Base-by-base conservation (phyloP, 2,113 vertebrate species). In the sheep (Ovis aries) region DNA sequence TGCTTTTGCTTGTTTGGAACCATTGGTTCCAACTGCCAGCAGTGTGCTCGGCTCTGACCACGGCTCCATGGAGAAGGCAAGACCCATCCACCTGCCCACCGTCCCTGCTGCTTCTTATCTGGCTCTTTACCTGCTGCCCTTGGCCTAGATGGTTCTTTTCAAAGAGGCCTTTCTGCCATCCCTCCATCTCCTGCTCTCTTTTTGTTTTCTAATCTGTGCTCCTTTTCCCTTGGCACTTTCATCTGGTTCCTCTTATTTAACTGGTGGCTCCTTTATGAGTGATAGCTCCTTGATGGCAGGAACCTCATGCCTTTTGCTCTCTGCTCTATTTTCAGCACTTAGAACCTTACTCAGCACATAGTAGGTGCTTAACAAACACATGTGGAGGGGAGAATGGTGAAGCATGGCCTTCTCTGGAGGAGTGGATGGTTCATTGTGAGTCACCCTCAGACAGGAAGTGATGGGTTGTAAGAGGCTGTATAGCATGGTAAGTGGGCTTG, bases 41-140 rank as follows among this genome's bases (percentile, higher is more conserved):
- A 4, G 2, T 5, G 50, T 59, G 14, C 5, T 53, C 16, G 19
- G 50, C 50, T 74, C 50, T 14, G 52, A 43, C n/a, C 74, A 10
- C 0, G 0, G 27, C 36, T 29, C 55, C 31, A 0, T 3, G 45
- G 74, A 67, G 33, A 25, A 93, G 25, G 43, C 4, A 21, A 6
- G 62, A 15, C 53, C 27, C 55, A 0, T 2, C 62, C 53, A 23
- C 43, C 29, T 62, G 91, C 16, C 29, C 14, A 2, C 3, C 0
- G 1, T 50, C 25, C 48, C 53, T 43, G 57, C 21, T 7, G 52
- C 12, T 36, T 33, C 43, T 52, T 36, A 13, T 50, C 13, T n/a
- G 74, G 17, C 36, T 48, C 6, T 15, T 86, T 10, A 3, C 71
- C n/a, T 45, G 57, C 55, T 48, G 77, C 17, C 45, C 78, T n/a